These are phyloP conservation scores for Boleophthalmus pectinirostris DNA, from an alignment of 2,113 vertebrate genomes.

Conservation along the genomic window DNA sequence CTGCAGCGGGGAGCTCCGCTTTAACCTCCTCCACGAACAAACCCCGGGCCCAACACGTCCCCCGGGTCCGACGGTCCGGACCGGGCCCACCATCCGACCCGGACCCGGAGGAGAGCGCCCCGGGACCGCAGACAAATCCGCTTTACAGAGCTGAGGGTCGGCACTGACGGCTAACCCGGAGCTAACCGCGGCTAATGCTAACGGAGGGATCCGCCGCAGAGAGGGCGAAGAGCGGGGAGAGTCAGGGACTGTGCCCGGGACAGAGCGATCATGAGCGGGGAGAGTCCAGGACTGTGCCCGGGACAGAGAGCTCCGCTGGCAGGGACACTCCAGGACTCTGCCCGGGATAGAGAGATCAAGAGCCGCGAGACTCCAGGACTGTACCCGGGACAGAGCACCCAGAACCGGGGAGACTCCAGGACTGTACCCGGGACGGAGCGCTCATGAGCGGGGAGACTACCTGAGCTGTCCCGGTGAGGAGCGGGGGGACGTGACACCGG, in stretches of 20 bases:
- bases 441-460: neutral
- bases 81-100: too few relatives aligned
- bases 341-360: neutral
- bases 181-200: neutral
- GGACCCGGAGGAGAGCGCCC: neutral
- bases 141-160: neutral
- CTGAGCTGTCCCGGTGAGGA: neutral
- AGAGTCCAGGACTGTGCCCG: neutral
- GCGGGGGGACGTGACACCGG: conserved; percentile 2
- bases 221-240: neutral
- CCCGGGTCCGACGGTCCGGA: too few relatives aligned
- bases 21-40: neutral
- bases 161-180: neutral
- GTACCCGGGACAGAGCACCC: too few relatives aligned
- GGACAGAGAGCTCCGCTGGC: neutral
- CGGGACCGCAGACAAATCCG: neutral
- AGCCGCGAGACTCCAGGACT: neutral
- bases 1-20: neutral
- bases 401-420: too few relatives aligned
- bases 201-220: neutral
- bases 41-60: neutral
- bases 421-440: neutral
- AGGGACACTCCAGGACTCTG: neutral
- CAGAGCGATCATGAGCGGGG: too few relatives aligned
- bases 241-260: too few relatives aligned